Evolutionary conservation across 2,888 invertebrate genomes (phyloP).

Genomic region (Odontothrips loti): DNA sequence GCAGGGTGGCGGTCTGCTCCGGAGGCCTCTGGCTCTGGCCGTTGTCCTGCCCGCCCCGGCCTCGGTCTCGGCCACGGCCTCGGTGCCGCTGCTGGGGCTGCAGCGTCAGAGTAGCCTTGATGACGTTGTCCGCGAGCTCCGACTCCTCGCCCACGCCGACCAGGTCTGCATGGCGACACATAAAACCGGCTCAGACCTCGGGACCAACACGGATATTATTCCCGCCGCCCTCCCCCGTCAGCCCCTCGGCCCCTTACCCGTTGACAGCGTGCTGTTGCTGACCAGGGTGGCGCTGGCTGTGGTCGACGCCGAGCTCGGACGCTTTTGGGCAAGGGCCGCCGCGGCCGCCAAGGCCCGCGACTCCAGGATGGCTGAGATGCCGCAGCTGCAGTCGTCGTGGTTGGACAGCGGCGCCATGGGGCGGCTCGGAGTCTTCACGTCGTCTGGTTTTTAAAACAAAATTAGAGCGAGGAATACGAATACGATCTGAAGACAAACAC

Average conservation of each 20-base stretch:
- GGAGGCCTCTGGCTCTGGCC: constrained; percentile 28
- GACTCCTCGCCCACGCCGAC: constrained; percentile 55
- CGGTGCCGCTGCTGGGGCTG: not conserved
- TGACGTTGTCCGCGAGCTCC: constrained; percentile 50
- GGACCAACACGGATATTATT: not conserved
- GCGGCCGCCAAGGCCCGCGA: constrained; percentile 49
- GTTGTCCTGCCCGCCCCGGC: not conserved
- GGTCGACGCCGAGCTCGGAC: constrained; percentile 28
- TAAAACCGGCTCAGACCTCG: not conserved
- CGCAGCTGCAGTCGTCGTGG: constrained; percentile 65
- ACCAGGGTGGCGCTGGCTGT: not conserved
- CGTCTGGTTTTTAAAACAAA: too few relatives aligned
- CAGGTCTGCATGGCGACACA: constrained; percentile 43
- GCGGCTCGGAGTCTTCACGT: not conserved
- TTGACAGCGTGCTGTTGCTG: constrained; percentile 2
- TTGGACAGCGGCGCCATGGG: constrained; percentile 33
- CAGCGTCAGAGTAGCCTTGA: constrained; percentile 56
- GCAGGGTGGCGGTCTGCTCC: constrained; percentile 49
- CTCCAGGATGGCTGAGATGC: constrained; percentile 61
- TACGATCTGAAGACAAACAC: too few relatives aligned
- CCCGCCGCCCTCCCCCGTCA: not conserved
- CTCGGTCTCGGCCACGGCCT: not conserved
- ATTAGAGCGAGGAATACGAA: too few relatives aligned
- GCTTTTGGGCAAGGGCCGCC: not conserved
- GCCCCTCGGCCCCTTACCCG: not conserved